Evolutionary conservation across 2,797 vertebrate species (phyloP), one percentile per base, ranked within the genome.

Genomic region (Acropternis orthonyx): DNA sequence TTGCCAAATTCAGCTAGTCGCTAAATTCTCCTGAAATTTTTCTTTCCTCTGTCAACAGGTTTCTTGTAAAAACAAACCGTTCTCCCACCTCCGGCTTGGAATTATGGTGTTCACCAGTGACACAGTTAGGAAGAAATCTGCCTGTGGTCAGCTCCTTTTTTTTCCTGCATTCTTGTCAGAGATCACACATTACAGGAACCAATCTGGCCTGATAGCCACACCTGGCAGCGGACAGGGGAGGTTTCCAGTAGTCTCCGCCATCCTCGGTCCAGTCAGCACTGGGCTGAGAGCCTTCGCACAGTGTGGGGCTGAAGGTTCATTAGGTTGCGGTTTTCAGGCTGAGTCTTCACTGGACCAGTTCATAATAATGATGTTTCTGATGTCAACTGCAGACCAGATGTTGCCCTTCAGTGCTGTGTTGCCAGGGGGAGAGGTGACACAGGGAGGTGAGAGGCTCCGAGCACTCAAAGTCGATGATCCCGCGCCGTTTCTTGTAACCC

Each of bases 111-210:
- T 87, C 49, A 51, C 65, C 54, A 22, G 39, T 95, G 95, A 93
- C 93, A 95, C 72, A 87, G 56, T 68, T 65, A 85, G 93, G 89
- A 95, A 96, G 92, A 96, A 95, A 94, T 96, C 85, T 80, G 86
- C 75, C 81, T 94, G 89, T 82, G 89, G 90, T 95, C 77, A 91
- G 43, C 32, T 73, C 43, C 18, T 39, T 39, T 55, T 80, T 85
- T 88, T 92, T 0, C 0, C 79, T n/a, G 9, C 6, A 4, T 81
- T 92, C 79, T 61, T 20, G 19, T 65, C 2, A 2, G 68, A 84
- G 83, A 62, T 86, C 66, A 88, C 76, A 81, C 6, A 0, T 81
- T 92, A 69, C 82, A 88, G 63, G 71, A 85, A 91, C 54, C 52
- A 36, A 58, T 81, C 75, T 89, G 89, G 85, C 62, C 71, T 19